phyloP scores from a whole-genome alignment of 2,888 invertebrate genomes.

The Caenorhabditis afra region DNA sequence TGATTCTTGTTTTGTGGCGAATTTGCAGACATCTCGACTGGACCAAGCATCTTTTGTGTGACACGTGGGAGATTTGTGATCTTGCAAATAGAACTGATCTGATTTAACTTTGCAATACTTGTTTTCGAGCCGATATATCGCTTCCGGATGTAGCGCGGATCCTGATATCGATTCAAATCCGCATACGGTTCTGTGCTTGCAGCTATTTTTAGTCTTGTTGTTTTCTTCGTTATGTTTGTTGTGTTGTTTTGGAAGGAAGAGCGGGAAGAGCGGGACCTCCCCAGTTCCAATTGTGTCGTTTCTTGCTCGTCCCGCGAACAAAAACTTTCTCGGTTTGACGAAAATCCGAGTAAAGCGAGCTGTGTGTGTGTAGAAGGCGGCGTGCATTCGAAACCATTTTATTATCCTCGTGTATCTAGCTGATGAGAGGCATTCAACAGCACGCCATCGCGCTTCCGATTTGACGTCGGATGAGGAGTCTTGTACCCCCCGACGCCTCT shows the following conservation, averaged over 20 bases:
- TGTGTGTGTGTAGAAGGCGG: slow-evolving; percentile 2
- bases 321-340: slow-evolving; percentile 27
- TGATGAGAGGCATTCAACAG: slow-evolving; percentile 65
- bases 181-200: too few species aligned
- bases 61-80: slow-evolving; percentile 1
- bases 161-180: too few species aligned
- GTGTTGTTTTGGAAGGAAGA: not conserved
- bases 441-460: slow-evolving; percentile 63
- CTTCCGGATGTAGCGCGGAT: too few species aligned
- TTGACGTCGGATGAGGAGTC: slow-evolving; percentile 54
- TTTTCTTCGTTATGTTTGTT: slow-evolving; percentile 20
- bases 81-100: slow-evolving; percentile 3
- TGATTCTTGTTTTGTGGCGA: too few species aligned
- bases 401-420: slow-evolving; percentile 61
- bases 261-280: slow-evolving; percentile 15
- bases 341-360: slow-evolving; percentile 20
- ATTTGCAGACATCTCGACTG: too few species aligned
- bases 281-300: slow-evolving; percentile 17
- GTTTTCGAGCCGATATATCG: too few species aligned
- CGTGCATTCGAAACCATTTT: slow-evolving; percentile 54
- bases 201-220: slow-evolving; percentile 27
- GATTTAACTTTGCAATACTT: not conserved
- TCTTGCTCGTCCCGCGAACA: too few species aligned
- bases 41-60: too few species aligned
- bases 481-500: slow-evolving; percentile 40